Conservation (phyloP, 2,888 invertebrate species). For the Amorpha juglandis region DNA sequence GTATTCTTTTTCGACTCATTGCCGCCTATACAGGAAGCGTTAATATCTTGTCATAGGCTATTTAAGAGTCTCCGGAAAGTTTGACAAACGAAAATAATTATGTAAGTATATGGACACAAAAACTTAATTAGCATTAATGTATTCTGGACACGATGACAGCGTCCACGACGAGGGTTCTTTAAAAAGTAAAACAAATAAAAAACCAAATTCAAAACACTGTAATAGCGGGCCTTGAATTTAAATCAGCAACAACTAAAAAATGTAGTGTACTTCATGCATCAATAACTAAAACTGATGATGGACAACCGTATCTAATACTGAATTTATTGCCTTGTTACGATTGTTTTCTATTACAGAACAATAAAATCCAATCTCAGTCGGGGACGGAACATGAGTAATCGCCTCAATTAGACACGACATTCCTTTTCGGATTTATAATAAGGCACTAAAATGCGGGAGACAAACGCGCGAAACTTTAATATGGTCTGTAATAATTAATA, state of each 20-base stretch:
- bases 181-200: slow-evolving; percentile 53
- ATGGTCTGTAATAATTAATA: slow-evolving; percentile 75
- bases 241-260: slow-evolving; percentile 65
- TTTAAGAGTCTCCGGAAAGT: slow-evolving; percentile 43
- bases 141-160: slow-evolving; percentile 68
- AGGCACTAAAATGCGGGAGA: slow-evolving; percentile 45
- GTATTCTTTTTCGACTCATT: slow-evolving; percentile 13
- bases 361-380: slow-evolving; percentile 56
- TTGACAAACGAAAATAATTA: slow-evolving; percentile 54
- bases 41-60: slow-evolving; percentile 43
- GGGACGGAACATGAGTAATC: slow-evolving; percentile 53
- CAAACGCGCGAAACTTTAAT: slow-evolving; percentile 67
- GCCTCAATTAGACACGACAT: slow-evolving; percentile 56
- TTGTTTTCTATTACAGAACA: slow-evolving; percentile 69
- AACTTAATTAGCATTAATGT: slow-evolving; percentile 70
- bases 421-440: slow-evolving; percentile 33
- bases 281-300: slow-evolving; percentile 56
- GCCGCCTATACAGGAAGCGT: slow-evolving; percentile 44
- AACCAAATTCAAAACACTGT: slow-evolving; percentile 55
- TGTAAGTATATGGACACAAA: slow-evolving; percentile 52
- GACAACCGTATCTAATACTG: slow-evolving; percentile 67
- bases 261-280: slow-evolving; percentile 38
- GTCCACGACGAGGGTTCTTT: slow-evolving; percentile 54
- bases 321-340: slow-evolving; percentile 69
- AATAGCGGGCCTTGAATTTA: slow-evolving; percentile 68